Conservation (phyloP, 2,113 vertebrate genomes). For the Eudyptes chrysolophus region DNA sequence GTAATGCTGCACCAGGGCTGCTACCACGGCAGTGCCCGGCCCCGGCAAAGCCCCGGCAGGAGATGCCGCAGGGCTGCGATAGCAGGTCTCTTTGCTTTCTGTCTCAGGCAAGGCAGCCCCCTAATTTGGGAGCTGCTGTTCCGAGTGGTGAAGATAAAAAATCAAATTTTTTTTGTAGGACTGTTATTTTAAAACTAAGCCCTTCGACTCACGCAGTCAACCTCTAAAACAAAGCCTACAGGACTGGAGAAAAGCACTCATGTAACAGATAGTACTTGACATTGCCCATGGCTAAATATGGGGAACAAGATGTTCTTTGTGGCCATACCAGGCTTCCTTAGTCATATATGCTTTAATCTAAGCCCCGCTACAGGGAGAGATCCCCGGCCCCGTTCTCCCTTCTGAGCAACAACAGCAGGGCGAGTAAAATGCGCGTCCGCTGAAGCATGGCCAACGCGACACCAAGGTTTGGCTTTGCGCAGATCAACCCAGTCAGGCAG, state of each 20-base stretch:
- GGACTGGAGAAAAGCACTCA: constrained; percentile 8
- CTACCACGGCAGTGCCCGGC: neutral
- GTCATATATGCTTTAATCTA: constrained; percentile 55
- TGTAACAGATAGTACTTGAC: constrained; percentile 62
- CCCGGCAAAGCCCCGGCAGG: neutral
- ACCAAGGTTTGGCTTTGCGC: neutral
- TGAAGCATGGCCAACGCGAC: constrained; percentile 36
- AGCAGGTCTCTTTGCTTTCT: neutral
- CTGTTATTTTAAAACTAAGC: constrained; percentile 16
- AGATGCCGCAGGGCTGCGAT: neutral
- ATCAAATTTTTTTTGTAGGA: neutral
- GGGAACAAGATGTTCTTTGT: constrained; percentile 67
- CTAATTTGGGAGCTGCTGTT: neutral
- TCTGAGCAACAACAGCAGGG: neutral
- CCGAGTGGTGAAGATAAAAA: neutral
- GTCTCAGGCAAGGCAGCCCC: neutral
- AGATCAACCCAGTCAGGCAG: constrained; percentile 45
- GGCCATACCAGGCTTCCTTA: constrained; percentile 59
- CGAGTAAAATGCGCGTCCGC: neutral
- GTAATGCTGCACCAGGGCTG: neutral
- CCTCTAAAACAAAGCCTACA: constrained; percentile 44
- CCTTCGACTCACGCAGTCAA: neutral
- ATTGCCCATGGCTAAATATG: constrained; percentile 53
- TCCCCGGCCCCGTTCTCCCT: neutral
- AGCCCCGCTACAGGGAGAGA: neutral